Evolutionary conservation across 2,888 invertebrate genomes (phyloP).

Genomic region (Ormia ochracea): DNA sequence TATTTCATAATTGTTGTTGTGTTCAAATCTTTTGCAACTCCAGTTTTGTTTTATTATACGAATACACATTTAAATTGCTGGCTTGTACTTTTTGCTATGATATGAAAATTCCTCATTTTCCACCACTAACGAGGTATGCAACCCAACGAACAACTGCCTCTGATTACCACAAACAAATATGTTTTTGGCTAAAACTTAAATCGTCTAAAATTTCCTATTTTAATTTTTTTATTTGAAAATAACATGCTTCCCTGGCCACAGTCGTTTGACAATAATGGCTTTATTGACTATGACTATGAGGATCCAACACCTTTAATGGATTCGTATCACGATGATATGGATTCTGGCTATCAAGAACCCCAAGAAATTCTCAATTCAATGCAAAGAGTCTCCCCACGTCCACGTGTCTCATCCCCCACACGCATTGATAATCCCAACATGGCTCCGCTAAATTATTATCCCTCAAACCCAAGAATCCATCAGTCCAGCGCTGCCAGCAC

Average conservation of each 20-base stretch:
- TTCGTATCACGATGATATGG: conserved; percentile 82
- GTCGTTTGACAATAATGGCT: conserved; percentile 85
- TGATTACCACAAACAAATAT: no score
- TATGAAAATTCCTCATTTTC: no score
- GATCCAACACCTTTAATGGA: conserved; percentile 87
- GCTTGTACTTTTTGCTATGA: no score
- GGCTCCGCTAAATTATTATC: conserved; percentile 85
- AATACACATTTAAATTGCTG: no score
- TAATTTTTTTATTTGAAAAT: no score
- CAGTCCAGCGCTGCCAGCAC: conserved; percentile 61
- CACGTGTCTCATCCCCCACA: conserved; percentile 87
- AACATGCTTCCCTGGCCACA: conserved; percentile 52
- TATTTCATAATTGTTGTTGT: no score
- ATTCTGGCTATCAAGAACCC: conserved; percentile 78
- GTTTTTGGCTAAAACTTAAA: no score
- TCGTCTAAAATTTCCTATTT: no score
- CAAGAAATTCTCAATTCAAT: conserved; percentile 75
- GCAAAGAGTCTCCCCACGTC: conserved; percentile 78
- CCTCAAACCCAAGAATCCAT: conserved; percentile 75
- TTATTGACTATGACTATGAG: conserved; percentile 89
- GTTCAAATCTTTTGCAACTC: no score
- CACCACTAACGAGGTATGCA: no score
- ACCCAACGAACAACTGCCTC: no score
- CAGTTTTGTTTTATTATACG: no score
- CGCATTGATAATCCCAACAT: conserved; percentile 87